phyloP scores from a whole-genome alignment of 2,113 vertebrate genomes.

The Coturnix japonica region DNA sequence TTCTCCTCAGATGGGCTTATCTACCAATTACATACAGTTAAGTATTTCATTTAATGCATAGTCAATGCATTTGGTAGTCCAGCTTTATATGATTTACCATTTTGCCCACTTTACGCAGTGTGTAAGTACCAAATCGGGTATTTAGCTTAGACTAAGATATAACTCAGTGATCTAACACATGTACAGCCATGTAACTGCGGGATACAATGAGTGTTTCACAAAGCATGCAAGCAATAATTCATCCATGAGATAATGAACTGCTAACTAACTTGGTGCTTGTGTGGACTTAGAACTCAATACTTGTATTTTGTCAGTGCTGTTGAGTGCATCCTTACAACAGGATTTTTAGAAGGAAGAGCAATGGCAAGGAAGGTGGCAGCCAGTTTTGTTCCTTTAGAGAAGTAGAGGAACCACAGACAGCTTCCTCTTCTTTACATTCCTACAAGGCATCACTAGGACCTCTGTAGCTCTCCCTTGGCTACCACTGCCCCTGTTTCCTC shows the following conservation, averaged over 20 bases:
- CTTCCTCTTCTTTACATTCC: neutral
- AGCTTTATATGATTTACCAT: neutral
- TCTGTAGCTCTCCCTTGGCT: neutral
- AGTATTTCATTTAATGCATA: neutral
- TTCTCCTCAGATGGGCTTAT: neutral
- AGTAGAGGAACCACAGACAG: neutral
- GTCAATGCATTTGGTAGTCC: neutral
- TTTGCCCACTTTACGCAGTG: neutral
- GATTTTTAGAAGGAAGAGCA: neutral
- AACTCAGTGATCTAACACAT: neutral
- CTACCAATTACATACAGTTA: neutral
- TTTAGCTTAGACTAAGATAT: neutral
- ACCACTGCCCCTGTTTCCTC: neutral
- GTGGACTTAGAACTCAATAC: neutral
- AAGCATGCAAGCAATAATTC: neutral
- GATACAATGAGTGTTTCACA: neutral
- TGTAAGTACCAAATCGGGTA: neutral
- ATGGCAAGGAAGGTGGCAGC: neutral
- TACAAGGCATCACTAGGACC: neutral
- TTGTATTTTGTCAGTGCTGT: neutral
- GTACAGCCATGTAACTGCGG: neutral
- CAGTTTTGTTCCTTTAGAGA: neutral
- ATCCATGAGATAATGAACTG: neutral
- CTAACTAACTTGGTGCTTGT: neutral
- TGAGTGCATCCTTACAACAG: neutral